Percentiles rank a stretch among this genome's conserved stretches.
These are phyloP conservation scores for Drosophila birchii DNA, from an alignment of 2,888 invertebrate species.

Conservation along the genomic window DNA sequence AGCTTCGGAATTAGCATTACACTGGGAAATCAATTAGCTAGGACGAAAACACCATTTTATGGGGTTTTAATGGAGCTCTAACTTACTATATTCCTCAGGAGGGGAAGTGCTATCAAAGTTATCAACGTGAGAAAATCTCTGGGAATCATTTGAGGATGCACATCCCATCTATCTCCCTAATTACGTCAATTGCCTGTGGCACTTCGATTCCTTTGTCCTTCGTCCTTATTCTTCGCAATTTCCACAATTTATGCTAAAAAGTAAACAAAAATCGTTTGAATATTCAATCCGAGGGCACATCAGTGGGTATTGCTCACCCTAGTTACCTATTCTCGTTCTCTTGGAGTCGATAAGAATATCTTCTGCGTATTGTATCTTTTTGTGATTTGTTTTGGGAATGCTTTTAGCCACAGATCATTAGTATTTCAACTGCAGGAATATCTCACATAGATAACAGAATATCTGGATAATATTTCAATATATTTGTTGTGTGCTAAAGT, in stretches of 20 bases:
- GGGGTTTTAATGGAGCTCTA: slow-evolving; percentile 35
- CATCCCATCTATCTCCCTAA: slow-evolving; percentile 45
- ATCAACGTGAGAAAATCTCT: slow-evolving; percentile 56
- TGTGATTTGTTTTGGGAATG: slow-evolving; percentile 58
- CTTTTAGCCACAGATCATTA: slow-evolving; percentile 70
- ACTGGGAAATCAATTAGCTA: slow-evolving; percentile 51
- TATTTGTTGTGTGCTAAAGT: slow-evolving; percentile 9
- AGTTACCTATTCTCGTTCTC: slow-evolving; percentile 21
- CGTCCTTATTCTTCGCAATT: slow-evolving; percentile 4
- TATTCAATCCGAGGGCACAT: slow-evolving; percentile 46
- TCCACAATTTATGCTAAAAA: slow-evolving; percentile 51
- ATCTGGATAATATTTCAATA: slow-evolving; percentile 52
- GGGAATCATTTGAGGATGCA: slow-evolving; percentile 8
- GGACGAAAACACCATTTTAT: slow-evolving; percentile 19
- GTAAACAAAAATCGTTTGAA: slow-evolving; percentile 52
- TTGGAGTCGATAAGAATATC: slow-evolving; percentile 39
- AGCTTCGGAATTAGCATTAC: slow-evolving; percentile 46
- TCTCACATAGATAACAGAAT: slow-evolving; percentile 3
- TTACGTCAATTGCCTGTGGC: slow-evolving; percentile 53
- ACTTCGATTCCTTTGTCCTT: slow-evolving; percentile 36
- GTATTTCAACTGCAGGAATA: not conserved
- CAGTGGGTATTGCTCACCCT: slow-evolving; percentile 32
- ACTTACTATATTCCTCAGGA: not conserved
- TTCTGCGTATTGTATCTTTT: slow-evolving; percentile 58
- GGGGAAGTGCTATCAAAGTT: not conserved